A percentile compares a stretch with the other conserved stretches of the same genome.
These are phyloP conservation scores for Andrena marginata DNA, from an alignment of 2,888 invertebrate genomes.

Conservation along the genomic window DNA sequence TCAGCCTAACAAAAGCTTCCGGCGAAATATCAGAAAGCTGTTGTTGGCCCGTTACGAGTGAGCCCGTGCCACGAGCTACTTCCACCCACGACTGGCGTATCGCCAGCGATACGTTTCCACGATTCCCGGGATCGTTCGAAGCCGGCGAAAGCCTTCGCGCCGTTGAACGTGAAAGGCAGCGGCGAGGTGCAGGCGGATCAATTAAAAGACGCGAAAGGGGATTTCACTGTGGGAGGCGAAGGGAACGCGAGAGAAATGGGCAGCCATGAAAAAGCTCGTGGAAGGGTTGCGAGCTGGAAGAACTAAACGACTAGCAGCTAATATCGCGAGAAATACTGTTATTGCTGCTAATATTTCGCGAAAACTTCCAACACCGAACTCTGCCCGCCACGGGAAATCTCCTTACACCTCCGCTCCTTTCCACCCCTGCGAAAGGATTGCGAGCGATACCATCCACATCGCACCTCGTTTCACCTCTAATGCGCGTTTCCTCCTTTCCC, in stretches of 20 bases:
- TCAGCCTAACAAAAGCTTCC: constrained; percentile 4
- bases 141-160: constrained; percentile 22
- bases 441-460: constrained; percentile 68
- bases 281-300: constrained; percentile 32
- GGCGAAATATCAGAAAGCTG: constrained; percentile 21
- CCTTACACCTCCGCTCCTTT: constrained; percentile 48
- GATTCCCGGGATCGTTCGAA: constrained; percentile 49
- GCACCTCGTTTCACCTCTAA: constrained; percentile 58
- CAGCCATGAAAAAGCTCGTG: constrained; percentile 13
- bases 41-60: constrained; percentile 25
- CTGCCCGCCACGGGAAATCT: constrained; percentile 60
- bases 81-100: constrained; percentile 36
- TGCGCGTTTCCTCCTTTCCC: constrained; percentile 71
- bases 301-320: constrained; percentile 71
- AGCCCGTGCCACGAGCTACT: background rate
- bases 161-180: constrained; percentile 20
- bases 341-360: constrained; percentile 78
- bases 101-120: constrained; percentile 53
- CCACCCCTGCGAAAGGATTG: constrained; percentile 71
- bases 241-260: constrained; percentile 14
- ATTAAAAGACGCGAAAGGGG: constrained; percentile 62
- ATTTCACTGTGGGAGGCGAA: constrained; percentile 17
- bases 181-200: constrained; percentile 49
- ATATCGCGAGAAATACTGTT: constrained; percentile 83
- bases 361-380: constrained; percentile 69